A percentile compares a stretch with the other conserved stretches of the same genome.
These are phyloP conservation scores for Poecile atricapillus DNA, from an alignment of 2,113 vertebrate genomes.

Conservation along the genomic window DNA sequence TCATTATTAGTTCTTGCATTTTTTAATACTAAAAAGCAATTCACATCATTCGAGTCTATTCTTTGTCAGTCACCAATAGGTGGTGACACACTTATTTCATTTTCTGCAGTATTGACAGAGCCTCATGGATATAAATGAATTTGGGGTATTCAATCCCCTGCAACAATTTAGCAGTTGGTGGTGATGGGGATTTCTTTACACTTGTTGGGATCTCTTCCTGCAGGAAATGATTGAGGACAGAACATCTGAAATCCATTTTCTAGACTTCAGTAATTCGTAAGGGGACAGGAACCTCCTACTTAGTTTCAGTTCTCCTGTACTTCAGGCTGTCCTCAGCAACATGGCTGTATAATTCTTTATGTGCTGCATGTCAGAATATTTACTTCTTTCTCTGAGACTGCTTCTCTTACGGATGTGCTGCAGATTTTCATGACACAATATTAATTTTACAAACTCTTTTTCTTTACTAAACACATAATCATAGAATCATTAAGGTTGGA, in stretches of 20 bases:
- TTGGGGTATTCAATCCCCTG: not conserved
- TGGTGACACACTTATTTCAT: not conserved
- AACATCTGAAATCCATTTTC: conserved; percentile 3
- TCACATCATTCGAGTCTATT: not conserved
- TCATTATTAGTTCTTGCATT: not conserved
- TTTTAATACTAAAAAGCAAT: not conserved
- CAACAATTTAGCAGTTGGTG: not conserved
- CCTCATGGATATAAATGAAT: not conserved
- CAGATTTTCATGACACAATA: conserved; percentile 42
- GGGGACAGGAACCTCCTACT: not conserved
- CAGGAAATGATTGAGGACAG: not conserved
- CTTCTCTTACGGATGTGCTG: conserved; percentile 5
- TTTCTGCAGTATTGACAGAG: not conserved
- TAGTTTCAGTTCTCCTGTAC: not conserved
- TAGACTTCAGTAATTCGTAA: not conserved
- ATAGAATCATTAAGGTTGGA: not conserved
- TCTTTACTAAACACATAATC: conserved; percentile 29
- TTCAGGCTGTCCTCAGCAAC: conserved; percentile 3
- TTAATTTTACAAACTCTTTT: conserved; percentile 48
- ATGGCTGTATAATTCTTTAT: not conserved
- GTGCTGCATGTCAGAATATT: conserved; percentile 35
- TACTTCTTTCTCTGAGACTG: conserved; percentile 33
- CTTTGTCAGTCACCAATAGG: not conserved
- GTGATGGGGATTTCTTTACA: not conserved
- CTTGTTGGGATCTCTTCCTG: not conserved